Percentiles rank a stretch among this genome's conserved stretches.
phyloP scores from a whole-genome alignment of 2,888 invertebrate species.

The Blera fallax region DNA sequence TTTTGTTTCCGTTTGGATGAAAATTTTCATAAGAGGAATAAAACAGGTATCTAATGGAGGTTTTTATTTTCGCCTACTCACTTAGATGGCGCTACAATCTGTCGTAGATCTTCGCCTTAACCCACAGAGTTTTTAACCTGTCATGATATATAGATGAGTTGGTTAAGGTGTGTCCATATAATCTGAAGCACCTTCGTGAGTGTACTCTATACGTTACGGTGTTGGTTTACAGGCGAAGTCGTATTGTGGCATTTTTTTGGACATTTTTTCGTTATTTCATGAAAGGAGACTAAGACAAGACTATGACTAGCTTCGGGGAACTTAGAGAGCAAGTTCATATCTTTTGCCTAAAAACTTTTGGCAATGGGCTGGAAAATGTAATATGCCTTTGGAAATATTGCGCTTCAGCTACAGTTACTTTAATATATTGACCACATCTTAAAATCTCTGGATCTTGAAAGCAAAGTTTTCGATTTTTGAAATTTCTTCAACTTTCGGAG shows the following conservation, averaged over 20 bases:
- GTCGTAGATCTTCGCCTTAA: slow-evolving; percentile 6
- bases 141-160: background rate
- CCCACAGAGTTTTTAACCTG: background rate
- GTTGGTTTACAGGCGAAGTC: background rate
- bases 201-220: background rate
- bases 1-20: slow-evolving; percentile 20
- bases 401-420: no score
- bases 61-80: background rate
- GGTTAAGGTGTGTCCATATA: background rate
- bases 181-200: slow-evolving; percentile 9
- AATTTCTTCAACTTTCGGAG: no score
- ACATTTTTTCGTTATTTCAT: no score
- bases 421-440: no score
- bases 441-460: no score
- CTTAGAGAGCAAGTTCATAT: no score
- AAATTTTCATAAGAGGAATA: background rate
- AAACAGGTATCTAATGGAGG: background rate
- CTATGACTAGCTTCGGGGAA: no score
- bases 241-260: background rate
- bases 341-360: no score
- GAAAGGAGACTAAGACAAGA: no score
- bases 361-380: no score
- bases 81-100: slow-evolving; percentile 24
- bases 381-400: no score
- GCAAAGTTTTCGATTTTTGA: no score